Percentiles rank a stretch among this genome's conserved stretches.
Conservation (phyloP, 2,888 invertebrate genomes). For the Byasa hedistus region DNA sequence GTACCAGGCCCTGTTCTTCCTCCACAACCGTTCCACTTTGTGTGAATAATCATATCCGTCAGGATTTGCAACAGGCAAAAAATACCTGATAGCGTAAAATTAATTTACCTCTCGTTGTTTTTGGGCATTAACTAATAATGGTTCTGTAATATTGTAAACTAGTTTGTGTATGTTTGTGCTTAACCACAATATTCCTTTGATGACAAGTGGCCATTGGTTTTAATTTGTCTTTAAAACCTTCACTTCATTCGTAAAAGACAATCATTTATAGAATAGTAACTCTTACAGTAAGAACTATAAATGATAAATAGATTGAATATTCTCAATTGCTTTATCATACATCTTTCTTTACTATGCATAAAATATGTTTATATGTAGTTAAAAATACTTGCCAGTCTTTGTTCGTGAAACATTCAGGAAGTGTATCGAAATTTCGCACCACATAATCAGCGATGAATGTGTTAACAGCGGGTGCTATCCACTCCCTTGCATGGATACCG, state of each 20-base stretch:
- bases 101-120: constrained; percentile 84
- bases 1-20: constrained; percentile 83
- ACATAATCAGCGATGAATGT: constrained; percentile 87
- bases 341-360: too few relatives aligned
- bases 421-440: constrained; percentile 83
- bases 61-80: constrained; percentile 88
- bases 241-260: too few relatives aligned
- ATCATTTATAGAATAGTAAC: too few relatives aligned
- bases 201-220: not conserved
- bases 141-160: constrained; percentile 1
- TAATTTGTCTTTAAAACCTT: not conserved
- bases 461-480: constrained; percentile 91
- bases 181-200: not conserved
- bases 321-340: too few relatives aligned
- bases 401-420: constrained; percentile 83
- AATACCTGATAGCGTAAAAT: constrained; percentile 71
- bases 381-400: constrained; percentile 82
- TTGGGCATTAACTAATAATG: constrained; percentile 11
- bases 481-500: constrained; percentile 95
- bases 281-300: too few relatives aligned
- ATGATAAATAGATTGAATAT: not conserved
- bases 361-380: not conserved
- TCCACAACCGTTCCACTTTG: constrained; percentile 88
- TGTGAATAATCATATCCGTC: constrained; percentile 94
- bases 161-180: not conserved